These are phyloP conservation scores for Macrostomum lignano DNA, from an alignment of 1,140 invertebrate genomes.

Conservation along the genomic window DNA sequence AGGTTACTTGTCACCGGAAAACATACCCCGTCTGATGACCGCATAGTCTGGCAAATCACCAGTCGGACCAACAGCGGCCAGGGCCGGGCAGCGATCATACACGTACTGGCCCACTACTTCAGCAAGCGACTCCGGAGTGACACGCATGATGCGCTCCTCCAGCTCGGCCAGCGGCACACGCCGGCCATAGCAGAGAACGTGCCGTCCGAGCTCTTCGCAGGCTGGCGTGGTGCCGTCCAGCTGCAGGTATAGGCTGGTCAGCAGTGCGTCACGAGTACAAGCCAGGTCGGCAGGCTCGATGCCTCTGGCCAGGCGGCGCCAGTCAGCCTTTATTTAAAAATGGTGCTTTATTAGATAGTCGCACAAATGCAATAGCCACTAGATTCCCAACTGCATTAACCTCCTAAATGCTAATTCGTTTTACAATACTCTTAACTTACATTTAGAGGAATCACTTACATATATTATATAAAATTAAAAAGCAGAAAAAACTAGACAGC, in stretches of 20 bases:
- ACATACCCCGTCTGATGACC: background rate
- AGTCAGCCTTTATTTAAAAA: conserved; percentile 67
- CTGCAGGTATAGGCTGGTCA: conserved; percentile 83
- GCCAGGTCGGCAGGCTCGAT: conserved; percentile 69
- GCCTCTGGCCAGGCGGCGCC: conserved; percentile 50
- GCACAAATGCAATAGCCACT: conserved; percentile 59
- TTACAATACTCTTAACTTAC: background rate
- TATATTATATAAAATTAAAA: background rate
- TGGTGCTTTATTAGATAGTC: conserved; percentile 40
- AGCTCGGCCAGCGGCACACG: conserved; percentile 75
- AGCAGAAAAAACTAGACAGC: background rate
- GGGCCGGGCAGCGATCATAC: conserved; percentile 64
- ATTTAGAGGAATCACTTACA: conserved; percentile 3
- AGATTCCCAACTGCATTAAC: conserved; percentile 41
- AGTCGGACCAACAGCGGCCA: conserved; percentile 45
- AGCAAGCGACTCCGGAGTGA: conserved; percentile 14
- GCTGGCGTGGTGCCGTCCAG: conserved; percentile 90
- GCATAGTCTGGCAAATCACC: background rate
- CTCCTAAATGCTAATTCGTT: conserved; percentile 6
- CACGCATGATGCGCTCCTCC: conserved; percentile 47
- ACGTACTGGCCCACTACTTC: conserved; percentile 38
- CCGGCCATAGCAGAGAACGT: conserved; percentile 80
- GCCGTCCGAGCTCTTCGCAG: conserved; percentile 84
- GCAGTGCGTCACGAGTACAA: conserved; percentile 69
- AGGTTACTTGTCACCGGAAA: conserved; percentile 1